A percentile compares a stretch with the other conserved stretches of the same genome.
Evolutionary conservation across 2,113 vertebrate species (phyloP).

Genomic region (Dunckerocampus dactyliophorus): DNA sequence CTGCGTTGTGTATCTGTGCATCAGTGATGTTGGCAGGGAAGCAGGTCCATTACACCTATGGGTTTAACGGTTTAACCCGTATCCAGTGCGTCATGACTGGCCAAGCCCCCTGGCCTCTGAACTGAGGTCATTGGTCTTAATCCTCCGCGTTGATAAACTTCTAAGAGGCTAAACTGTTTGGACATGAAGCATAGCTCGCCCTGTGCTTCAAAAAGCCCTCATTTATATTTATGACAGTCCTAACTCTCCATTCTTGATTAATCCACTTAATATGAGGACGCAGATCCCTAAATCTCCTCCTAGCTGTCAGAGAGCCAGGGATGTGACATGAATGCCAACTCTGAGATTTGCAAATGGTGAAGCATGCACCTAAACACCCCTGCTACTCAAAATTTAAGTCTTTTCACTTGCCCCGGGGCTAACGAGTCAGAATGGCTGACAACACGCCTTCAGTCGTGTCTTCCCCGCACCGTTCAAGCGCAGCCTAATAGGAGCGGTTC

Average conservation of each 20-base stretch:
- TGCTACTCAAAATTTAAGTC: slow-evolving; percentile 12
- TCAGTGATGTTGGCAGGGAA: slow-evolving; percentile 31
- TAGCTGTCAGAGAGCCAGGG: slow-evolving; percentile 31
- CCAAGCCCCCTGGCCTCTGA: slow-evolving; percentile 48
- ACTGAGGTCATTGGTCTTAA: slow-evolving; percentile 58
- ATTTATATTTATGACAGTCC: slow-evolving; percentile 73
- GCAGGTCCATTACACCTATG: slow-evolving; percentile 48
- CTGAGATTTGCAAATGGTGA: slow-evolving; percentile 32
- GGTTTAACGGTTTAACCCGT: slow-evolving; percentile 52
- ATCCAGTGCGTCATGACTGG: slow-evolving; percentile 53
- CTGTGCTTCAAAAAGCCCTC: slow-evolving; percentile 44
- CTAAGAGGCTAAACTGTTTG: slow-evolving; percentile 43
- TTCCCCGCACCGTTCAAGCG: slow-evolving; percentile 8
- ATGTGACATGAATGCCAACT: slow-evolving; percentile 59
- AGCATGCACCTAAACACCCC: slow-evolving; percentile 15
- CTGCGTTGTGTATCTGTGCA: slow-evolving; percentile 23
- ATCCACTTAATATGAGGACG: slow-evolving; percentile 67
- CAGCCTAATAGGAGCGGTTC: slow-evolving; percentile 40
- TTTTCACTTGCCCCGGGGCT: slow-evolving; percentile 24
- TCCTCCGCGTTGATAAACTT: slow-evolving; percentile 55
- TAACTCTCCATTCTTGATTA: slow-evolving; percentile 66
- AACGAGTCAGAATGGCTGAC: slow-evolving; percentile 20
- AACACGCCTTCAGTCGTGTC: slow-evolving; percentile 20
- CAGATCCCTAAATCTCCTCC: slow-evolving; percentile 58
- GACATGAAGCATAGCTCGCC: slow-evolving; percentile 45